These are phyloP conservation scores for Odocoileus hemionus DNA, from an alignment of 2,113 vertebrate species.

Conservation along the genomic window DNA sequence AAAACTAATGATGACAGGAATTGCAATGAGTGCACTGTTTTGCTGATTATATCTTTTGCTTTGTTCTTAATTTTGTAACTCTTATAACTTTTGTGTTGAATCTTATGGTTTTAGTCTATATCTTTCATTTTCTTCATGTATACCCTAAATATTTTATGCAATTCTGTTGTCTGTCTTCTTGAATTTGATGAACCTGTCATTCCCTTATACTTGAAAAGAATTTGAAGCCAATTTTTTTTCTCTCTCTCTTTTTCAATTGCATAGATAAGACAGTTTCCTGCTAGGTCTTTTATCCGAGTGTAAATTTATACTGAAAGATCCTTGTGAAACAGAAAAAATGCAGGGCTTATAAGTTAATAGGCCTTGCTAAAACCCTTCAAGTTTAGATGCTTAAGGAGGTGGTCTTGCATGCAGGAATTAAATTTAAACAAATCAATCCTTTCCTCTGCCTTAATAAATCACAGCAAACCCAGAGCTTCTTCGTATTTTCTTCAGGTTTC, in stretches of 20 bases:
- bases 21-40: neutral
- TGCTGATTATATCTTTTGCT: neutral
- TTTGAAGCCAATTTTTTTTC: neutral
- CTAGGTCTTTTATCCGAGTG: neutral
- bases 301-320: neutral
- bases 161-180: neutral
- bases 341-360: neutral
- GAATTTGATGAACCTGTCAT: neutral
- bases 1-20: neutral
- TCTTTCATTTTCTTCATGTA: neutral
- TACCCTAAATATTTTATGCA: neutral
- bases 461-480: neutral
- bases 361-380: neutral
- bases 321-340: neutral
- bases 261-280: neutral
- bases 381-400: neutral
- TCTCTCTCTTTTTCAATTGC: neutral
- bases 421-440: neutral
- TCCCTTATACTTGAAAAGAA: neutral
- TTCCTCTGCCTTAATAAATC: neutral
- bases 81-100: neutral
- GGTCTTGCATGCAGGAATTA: neutral
- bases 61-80: neutral
- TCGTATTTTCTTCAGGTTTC: neutral
- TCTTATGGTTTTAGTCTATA: neutral